Percentiles rank a stretch among this genome's conserved stretches.
phyloP scores from a whole-genome alignment of 1,140 invertebrate species.

The Pseudomyrmex gracilis region DNA sequence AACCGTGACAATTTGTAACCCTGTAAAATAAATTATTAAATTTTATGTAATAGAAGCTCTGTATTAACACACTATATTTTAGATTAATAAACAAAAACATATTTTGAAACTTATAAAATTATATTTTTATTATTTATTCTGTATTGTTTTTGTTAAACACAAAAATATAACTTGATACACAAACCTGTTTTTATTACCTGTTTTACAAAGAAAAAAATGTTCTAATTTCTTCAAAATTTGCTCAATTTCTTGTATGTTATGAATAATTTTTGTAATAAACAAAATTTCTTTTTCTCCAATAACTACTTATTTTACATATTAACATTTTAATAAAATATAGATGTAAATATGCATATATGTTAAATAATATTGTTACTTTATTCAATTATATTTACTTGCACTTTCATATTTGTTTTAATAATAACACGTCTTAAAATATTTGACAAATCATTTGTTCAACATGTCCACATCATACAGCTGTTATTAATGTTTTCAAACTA shows the following conservation, averaged over 20 bases:
- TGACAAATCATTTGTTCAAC: no score
- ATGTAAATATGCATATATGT: not conserved
- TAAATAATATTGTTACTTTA: no score
- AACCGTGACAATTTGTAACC: conserved; percentile 3
- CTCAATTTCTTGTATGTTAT: not conserved
- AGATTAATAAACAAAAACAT: no score
- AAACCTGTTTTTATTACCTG: conserved; percentile 4
- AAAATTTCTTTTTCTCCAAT: conserved; percentile 11
- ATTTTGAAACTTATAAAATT: not conserved
- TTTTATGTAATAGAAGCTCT: not conserved
- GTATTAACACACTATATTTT: not conserved
- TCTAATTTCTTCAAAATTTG: conserved; percentile 2
- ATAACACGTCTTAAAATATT: no score
- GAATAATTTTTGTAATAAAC: not conserved
- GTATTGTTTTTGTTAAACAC: not conserved
- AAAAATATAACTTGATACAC: conserved; percentile 6
- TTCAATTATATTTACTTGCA: no score
- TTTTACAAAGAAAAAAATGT: conserved; percentile 16
- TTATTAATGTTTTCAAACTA: no score
- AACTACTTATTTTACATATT: conserved; percentile 16
- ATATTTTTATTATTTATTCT: not conserved
- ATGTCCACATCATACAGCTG: no score
- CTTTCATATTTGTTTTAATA: no score
- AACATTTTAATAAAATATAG: conserved; percentile 12
- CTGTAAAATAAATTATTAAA: not conserved